Base-by-base conservation (phyloP, 2,888 invertebrate genomes). In the Acrocera orbiculus region DNA sequence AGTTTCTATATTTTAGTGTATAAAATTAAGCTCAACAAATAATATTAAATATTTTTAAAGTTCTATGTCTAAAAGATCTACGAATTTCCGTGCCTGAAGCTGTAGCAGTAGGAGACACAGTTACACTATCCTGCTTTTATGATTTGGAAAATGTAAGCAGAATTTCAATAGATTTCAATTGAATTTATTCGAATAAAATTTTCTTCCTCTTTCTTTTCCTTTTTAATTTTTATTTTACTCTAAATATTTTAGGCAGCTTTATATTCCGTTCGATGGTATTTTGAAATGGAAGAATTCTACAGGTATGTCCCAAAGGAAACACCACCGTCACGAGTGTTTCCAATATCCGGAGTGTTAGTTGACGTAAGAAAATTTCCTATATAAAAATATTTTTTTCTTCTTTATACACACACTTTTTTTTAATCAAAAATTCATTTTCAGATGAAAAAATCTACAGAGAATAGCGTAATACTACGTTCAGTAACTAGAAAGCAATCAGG, bases 201-300 rank as follows among this genome's bases (percentile, higher is more conserved):
- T n/a, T n/a, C n/a, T n/a, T n/a, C n/a, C n/a, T n/a, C n/a, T n/a
- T n/a, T n/a, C n/a, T n/a, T n/a, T n/a, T n/a, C n/a, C n/a, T n/a
- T n/a, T n/a, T n/a, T n/a, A n/a, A 5, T 14, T 15, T 15, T 26
- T 3, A 14, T 13, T 26, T 24, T 24, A 6, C n/a, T 29, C 11
- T 29, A 19, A 19, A 17, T 17, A 27, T 28, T 16, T 3, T 32
- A 46, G 46, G 44, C 44, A 14, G 42, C 44, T 16, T 54, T 69
- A 19, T 68, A 69, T 50, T 58, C 65, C 11, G 62, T 69, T 41
- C 65, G 65, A 50, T 69, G 68, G 67, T 67, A 66, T 52, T 56
- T 63, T 42, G 63, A 63, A 23, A 23, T 34, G 15, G 54, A 56
- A 25, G 67, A 69, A 49, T 68, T 69, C 51, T 69, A 66, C 51